Evolutionary conservation across 2,888 invertebrate genomes (phyloP), one percentile per base, ranked within the genome.

Genomic region (Aspidiotus destructor): DNA sequence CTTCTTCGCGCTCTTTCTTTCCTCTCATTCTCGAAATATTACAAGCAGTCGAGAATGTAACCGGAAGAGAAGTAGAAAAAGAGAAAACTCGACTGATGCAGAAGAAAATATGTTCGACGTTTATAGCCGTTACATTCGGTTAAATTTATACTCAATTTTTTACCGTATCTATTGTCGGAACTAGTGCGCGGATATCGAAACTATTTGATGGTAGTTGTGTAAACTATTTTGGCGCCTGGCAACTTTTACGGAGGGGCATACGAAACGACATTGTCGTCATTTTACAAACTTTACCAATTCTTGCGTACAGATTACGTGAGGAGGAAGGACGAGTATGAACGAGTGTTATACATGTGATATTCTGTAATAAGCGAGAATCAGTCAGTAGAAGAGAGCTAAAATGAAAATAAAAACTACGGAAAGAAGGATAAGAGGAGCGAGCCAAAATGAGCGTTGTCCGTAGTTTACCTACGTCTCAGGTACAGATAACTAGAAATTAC

Each of bases 141-240:
- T 48, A 41, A 65, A 65, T 65, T 65, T 65, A 65, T 57, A 65
- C 58, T 58, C 57, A 65, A 57, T 65, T 65, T 57, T 65, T 65
- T 44, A 48, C 58, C 55, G 55, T 57, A 58, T 64, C 48, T 63
- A 52, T 63, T 63, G 63, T 63, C 28, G 63, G 17, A 54, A 63
- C 48, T 53, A 62, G 63, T 41, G 41, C 62, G 41, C 55, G 57
- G 63, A 65, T 58, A 65, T 48, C 48, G 65, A 16, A 58, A 65
- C 65, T 44, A 65, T 65, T 57, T 48, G 58, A 65, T 57, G 58
- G 58, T 42, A 57, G 65, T 65, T 65, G 57, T 58, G 57, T 65
- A 65, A 65, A 65, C 65, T 65, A 65, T 65, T 65, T 65, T 65
- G 65, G 65, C 65, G 65, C 65, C 65, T 65, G 42, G 58, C 42